phyloP scores from a whole-genome alignment of 1,140 invertebrate species.

The Epicauta chinensis region DNA sequence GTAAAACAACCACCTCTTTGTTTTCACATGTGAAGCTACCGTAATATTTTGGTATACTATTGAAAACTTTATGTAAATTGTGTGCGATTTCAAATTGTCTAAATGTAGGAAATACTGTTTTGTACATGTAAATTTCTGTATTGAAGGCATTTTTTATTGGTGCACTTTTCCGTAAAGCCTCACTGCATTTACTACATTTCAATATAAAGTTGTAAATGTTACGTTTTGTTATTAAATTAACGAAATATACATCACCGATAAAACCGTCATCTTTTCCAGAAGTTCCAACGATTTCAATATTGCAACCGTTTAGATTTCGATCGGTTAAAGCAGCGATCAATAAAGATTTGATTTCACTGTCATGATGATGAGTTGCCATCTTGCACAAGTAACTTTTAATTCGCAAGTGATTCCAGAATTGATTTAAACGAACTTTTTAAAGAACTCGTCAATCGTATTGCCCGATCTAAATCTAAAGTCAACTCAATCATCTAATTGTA shows the following conservation, averaged over 20 bases:
- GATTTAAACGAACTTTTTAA: too few species aligned
- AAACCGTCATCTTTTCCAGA: conserved; percentile 8
- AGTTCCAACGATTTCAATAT: not conserved
- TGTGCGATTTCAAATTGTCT: conserved; percentile 30
- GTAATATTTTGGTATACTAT: conserved; percentile 37
- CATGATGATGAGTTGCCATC: too few species aligned
- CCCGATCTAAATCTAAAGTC: too few species aligned
- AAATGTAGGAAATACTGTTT: conserved; percentile 28
- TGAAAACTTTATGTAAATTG: conserved; percentile 17
- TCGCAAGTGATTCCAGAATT: too few species aligned
- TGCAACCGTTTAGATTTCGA: not conserved
- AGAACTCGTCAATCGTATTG: too few species aligned
- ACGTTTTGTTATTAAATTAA: not conserved
- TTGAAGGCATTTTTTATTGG: conserved; percentile 1
- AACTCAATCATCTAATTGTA: too few species aligned
- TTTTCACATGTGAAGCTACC: conserved; percentile 35
- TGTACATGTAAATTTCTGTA: conserved; percentile 26
- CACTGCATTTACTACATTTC: conserved; percentile 1
- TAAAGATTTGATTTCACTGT: conserved; percentile 7
- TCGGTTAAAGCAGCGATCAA: not conserved
- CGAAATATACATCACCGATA: conserved; percentile 8
- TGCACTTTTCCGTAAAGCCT: conserved; percentile 2
- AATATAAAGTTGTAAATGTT: conserved; percentile 1
- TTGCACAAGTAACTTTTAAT: too few species aligned
- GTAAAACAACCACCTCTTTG: conserved; percentile 48